A percentile compares a stretch with the other conserved stretches of the same genome.
Evolutionary conservation across 2,797 vertebrate species (phyloP).

Genomic region (Microctenopoma steveboyesi): DNA sequence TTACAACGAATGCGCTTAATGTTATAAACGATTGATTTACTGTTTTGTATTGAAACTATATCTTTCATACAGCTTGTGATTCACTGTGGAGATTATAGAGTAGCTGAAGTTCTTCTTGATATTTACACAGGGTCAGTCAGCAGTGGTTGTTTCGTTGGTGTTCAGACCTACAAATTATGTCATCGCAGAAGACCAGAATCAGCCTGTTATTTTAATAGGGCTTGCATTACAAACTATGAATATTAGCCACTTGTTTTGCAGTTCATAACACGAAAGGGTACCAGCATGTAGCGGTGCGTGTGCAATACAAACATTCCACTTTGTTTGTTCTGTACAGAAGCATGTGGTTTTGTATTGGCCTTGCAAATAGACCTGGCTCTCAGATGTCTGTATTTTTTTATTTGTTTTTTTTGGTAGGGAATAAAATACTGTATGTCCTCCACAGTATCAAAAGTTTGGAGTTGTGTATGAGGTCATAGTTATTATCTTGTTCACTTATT

Average conservation of each 20-base stretch:
- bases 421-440: not conserved
- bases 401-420: not conserved
- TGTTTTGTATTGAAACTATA: not conserved
- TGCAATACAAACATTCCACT: not conserved
- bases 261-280: slow-evolving; percentile 11
- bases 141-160: not conserved
- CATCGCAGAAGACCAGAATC: not conserved
- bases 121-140: not conserved
- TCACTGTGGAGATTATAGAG: slow-evolving; percentile 13
- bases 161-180: not conserved
- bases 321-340: not conserved
- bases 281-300: not conserved
- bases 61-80: slow-evolving; percentile 15
- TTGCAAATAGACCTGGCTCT: not conserved
- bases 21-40: slow-evolving; percentile 13
- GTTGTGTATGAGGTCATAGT: not conserved
- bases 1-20: slow-evolving; percentile 18
- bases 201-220: not conserved
- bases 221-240: slow-evolving; percentile 6
- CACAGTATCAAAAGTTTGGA: not conserved
- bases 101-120: slow-evolving; percentile 14
- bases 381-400: not conserved
- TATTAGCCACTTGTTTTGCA: slow-evolving; percentile 6
- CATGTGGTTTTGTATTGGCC: not conserved
- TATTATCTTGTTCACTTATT: not conserved